Evolutionary conservation across 2,797 vertebrate species (phyloP), one percentile per base, ranked within the genome.

Genomic region (Phaenicophaeus curvirostris): DNA sequence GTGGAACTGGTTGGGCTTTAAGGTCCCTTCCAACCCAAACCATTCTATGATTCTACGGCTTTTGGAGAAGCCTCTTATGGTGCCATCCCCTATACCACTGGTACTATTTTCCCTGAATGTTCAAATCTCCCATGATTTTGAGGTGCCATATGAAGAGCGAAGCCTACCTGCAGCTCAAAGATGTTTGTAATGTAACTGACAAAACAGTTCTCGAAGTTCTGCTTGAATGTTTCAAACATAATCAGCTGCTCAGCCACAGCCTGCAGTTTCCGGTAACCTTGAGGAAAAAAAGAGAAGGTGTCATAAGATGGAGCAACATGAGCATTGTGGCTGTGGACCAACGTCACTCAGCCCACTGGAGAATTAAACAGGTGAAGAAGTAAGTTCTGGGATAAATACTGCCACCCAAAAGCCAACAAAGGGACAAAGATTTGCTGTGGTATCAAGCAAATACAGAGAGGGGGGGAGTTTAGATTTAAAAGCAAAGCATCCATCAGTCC

Each of bases 201-300:
- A 58, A 97, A 80, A 35, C 94, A 61, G 30, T 54, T 97, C 78
- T 96, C 93, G 0, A 97, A 97, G 85, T 82, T 97, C 89, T 97
- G 95, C 85, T 94, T 93, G 80, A 97, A 85, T 2, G 66, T 97
- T 87, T 97, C 94, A 69, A 97, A 97, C 76, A 92, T 55, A 83
- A 96, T 96, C 58, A 96, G 85, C 83, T 97, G 96, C 80, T 97
- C 96, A 5, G 95, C 93, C 66, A 97, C 96, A 0, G 78, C 53
- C 78, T 97, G 96, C 39, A 97, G 81, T 41, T 96, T 96, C 54
- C 79, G 25, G 53, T 94, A 95, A 41, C 76, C 91, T 95, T 1
- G 13, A 33, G 51, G 30, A 27, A 1, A 5, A 42, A 39, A 55
- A 23, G 8, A 55, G 69, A 20, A 15, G 17, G 15, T 31, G 5